Evolutionary conservation across 1,140 invertebrate genomes (phyloP).

Genomic region (Drosophila ironensis): DNA sequence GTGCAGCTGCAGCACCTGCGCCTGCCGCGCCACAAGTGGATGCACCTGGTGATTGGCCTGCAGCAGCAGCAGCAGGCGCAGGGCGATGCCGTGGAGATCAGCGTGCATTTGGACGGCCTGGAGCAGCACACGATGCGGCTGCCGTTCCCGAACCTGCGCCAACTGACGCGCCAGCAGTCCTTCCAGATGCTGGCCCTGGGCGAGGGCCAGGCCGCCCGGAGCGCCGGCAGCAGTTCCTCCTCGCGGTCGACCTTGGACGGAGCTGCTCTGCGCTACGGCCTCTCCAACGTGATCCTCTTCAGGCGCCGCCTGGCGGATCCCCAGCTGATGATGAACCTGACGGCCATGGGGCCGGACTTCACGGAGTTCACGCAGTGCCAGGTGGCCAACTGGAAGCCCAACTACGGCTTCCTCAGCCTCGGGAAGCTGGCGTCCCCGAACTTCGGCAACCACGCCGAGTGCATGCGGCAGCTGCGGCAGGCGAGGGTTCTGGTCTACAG

Average conservation of each 20-base stretch:
- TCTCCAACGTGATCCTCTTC: conserved; percentile 73
- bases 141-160: conserved; percentile 56
- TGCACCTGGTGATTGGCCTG: conserved; percentile 65
- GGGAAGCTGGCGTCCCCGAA: conserved; percentile 42
- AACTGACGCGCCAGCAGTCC: conserved; percentile 38
- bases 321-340: conserved; percentile 60
- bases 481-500: conserved; percentile 59
- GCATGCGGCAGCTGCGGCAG: conserved; percentile 61
- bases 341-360: conserved; percentile 77
- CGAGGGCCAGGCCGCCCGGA: conserved; percentile 45
- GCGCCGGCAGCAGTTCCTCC: conserved; percentile 45
- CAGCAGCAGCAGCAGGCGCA: conserved; percentile 52
- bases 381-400: conserved; percentile 75
- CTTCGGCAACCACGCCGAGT: conserved; percentile 61
- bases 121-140: conserved; percentile 61
- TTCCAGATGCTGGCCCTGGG: conserved; percentile 71
- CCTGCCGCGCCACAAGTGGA: conserved; percentile 68
- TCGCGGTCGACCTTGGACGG: conserved; percentile 61
- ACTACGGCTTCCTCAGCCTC: conserved; percentile 67
- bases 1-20: conserved; percentile 57
- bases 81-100: conserved; percentile 50
- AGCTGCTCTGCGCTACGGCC: conserved; percentile 37
- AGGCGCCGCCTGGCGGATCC: conserved; percentile 48
- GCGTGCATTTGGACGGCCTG: conserved; percentile 62
- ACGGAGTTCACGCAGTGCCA: conserved; percentile 76